Percentiles rank a stretch among this genome's conserved stretches.
These are phyloP conservation scores for Oophaga sylvatica DNA, from an alignment of 2,797 vertebrate genomes.

Conservation along the genomic window DNA sequence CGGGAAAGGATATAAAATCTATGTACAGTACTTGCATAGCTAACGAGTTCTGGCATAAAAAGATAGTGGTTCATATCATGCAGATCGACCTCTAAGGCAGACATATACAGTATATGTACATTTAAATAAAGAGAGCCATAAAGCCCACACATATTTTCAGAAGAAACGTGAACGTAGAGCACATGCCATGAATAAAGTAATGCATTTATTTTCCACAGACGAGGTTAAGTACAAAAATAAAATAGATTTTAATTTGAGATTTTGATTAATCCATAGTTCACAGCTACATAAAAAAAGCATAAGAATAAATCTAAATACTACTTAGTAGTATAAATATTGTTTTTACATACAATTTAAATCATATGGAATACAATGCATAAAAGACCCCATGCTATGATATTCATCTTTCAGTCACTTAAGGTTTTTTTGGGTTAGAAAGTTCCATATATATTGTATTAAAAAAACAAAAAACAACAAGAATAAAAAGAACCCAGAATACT, in stretches of 20 bases:
- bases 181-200: not conserved
- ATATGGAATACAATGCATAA: not conserved
- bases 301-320: not conserved
- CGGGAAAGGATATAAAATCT: not conserved
- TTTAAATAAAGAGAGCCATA: not conserved
- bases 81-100: conserved; percentile 28
- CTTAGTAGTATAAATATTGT: conserved; percentile 15
- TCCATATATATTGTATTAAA: too few species aligned
- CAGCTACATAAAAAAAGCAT: not conserved
- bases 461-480: too few species aligned
- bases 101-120: not conserved
- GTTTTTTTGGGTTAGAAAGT: too few species aligned
- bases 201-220: not conserved
- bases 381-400: not conserved
- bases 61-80: not conserved
- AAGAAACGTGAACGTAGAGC: not conserved
- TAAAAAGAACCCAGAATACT: too few species aligned
- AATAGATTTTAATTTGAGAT: not conserved
- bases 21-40: conserved; percentile 5
- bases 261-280: not conserved
- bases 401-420: not conserved
- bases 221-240: conserved; percentile 14
- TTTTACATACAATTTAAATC: not conserved
- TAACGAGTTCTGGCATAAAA: not conserved
- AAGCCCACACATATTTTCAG: not conserved